Evolutionary conservation across 2,113 vertebrate genomes (phyloP), one percentile per base, ranked within the genome.

Genomic region (Amphiprion ocellaris): DNA sequence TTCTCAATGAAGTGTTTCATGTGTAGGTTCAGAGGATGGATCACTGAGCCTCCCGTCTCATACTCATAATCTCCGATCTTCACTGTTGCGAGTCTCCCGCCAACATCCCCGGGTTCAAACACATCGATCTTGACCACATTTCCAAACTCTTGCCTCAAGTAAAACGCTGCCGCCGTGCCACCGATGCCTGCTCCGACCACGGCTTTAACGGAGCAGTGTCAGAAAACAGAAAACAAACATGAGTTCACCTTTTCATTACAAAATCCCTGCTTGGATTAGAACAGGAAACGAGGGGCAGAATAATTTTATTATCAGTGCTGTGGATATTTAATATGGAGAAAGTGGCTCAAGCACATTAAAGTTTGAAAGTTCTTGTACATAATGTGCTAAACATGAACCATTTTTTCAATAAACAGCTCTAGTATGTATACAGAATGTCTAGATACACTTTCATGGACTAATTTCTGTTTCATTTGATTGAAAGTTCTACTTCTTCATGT

Each of bases 11-110:
- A 98, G 23, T 96, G 94, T 83, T 98, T 98, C 97, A 98, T 97
- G 87, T 99, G 97, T 30, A 98, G 93, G 90, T 99, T 98, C 33
- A 99, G 92, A 15, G 97, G 97, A 84, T 98, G 98, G 69, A 99
- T 95, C 26, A 96, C 15, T 0, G 95, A 39, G 0, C 95, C 98
- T 61, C 97, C 98, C 0, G 90, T 93, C 90, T 99, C 98, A 7
- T 96, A 98, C 8, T 94, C 87, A 1, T 87, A 59, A 0, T 96
- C 96, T 4, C 94, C 90, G 0, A 98, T 26, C 37, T 87, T 89
- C 80, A 94, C 58, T 0, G 96, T 97, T 0, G 95, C 94, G 28
- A 98, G 85, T 1, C 97, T 95, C 0, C 97, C 97, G 0, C 97
- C 97, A 0, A 97, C 90, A 0, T 37, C 19, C 7, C 68, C 94